Base-by-base conservation (phyloP, 2,888 invertebrate species). In the Drosophila incognita region DNA sequence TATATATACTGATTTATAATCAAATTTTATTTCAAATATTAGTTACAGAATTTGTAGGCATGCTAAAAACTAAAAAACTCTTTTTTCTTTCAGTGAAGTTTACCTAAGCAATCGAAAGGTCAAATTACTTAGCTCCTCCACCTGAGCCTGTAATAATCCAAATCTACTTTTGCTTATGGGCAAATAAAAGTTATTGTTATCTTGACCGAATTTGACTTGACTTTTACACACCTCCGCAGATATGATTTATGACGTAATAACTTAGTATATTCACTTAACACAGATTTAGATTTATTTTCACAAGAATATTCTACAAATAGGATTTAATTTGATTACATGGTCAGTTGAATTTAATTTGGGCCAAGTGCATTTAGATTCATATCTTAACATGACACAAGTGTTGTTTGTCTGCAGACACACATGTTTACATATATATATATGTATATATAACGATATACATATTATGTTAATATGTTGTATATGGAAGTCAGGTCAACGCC, bases 261-360 rank as follows among this genome's bases (percentile, higher is more conserved):
- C 29, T 15, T 27, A 24, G 10, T 18, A 6, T 27, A 24, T 27
- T 51, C 18, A 7, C 7, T 56, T 42, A 42, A 1, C 10, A 33
- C 33, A 11, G 29, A 29, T 11, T 33, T 33, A 3, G 8, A 31
- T 21, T 7, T 21, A 7, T 38, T 35, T 1, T 29, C 10, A 13
- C 27, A 27, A n/a, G 27, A 27, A 27, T n/a, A 24, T 21, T 46
- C 11, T 6, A 10, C 24, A 42, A 58, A 42, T 24, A 18, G 7
- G 33, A 49, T 27, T 51, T 27, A 38, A 61, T 38, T 61, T 61
- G 21, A 61, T 61, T 56, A 61, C 11, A 18, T 31, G 7, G 4
- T 4, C 60, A 60, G 4, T 60, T 29, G 11, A 36, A 61, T 61
- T 61, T 31, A 31, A 57, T 53, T 61, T 38, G 21, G 29, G 5